Evolutionary conservation across 2,888 invertebrate genomes (phyloP), one percentile per base, ranked within the genome.

Genomic region (Candidula unifasciata): DNA sequence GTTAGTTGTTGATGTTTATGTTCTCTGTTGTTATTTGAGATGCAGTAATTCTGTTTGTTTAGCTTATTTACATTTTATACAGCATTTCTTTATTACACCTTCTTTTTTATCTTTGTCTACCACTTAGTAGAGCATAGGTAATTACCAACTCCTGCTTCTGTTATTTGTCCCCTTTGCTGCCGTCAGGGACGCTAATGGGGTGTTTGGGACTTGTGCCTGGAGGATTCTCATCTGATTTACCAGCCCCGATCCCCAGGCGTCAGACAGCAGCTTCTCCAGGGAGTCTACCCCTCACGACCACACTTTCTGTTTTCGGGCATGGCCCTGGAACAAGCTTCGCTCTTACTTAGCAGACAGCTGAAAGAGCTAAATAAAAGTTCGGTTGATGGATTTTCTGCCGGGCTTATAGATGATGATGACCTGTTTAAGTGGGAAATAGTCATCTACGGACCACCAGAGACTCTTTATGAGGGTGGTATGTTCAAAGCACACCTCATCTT

Each of bases 391-490:
- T 99, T 99, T 96, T 99, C 99, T 95, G 99, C 99, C 94, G 99
- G 99, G 92, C 96, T 99, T 92, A 97, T 99, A 94, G 99, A 99
- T 95, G 99, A 99, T 95, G 97, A 97, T 96, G 99, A 99, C 95
- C 98, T 99, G 94, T 99, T 97, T 95, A 96, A 97, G 95, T 99
- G 99, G 99, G 99, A 99, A 96, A 99, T 99, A 91, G 96, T 99
- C 92, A 99, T 99, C 94, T 99, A 99, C 95, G 99, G 99, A 92
- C 99, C 99, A 94, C 98, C 99, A 94, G 99, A 99, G 95, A 99
- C 99, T 89, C 95, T 98, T 92, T 99, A 98, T 95, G 99, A 99
- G 95, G 99, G 99, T 92, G 99, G 99, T 88, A 99, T 99, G 95
- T 99, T 99, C 95, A 99, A 99, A 95, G 99, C 99, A 93, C 98